Evolutionary conservation across 2,797 vertebrate species (phyloP).

Genomic region (Sarcoramphus papa): DNA sequence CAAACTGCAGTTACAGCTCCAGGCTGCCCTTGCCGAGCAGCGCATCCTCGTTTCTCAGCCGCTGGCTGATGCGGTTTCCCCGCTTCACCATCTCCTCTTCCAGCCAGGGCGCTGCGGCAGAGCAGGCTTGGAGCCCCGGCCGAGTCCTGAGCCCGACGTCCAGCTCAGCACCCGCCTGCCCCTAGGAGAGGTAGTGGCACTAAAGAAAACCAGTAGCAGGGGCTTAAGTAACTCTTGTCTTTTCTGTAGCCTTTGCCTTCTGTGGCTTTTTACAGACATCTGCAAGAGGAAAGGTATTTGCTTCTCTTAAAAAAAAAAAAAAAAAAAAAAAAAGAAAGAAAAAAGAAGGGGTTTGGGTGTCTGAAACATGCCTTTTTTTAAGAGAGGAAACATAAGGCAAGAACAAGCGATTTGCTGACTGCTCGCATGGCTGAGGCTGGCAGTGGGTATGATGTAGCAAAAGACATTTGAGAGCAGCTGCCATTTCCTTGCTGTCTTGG

Average conservation of each 20-base stretch:
- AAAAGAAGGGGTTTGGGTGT: not conserved
- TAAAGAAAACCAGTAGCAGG: not conserved
- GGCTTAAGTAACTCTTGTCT: not conserved
- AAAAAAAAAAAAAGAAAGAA: not conserved
- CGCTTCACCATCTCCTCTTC: not conserved
- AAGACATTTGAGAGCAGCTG: not conserved
- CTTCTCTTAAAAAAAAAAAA: not conserved
- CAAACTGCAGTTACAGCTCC: too few relatives aligned
- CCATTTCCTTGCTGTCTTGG: not conserved
- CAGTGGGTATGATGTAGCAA: not conserved
- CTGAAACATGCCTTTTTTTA: not conserved
- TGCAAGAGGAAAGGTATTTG: not conserved
- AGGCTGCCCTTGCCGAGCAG: not conserved
- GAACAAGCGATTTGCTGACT: not conserved
- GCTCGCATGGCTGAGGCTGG: not conserved
- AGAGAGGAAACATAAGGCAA: not conserved
- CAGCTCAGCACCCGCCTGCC: not conserved
- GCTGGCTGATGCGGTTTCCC: not conserved
- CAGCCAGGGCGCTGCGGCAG: not conserved
- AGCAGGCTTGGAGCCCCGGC: not conserved
- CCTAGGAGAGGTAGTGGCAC: not conserved
- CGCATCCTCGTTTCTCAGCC: not conserved
- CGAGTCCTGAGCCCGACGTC: not conserved
- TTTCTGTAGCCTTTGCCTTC: not conserved
- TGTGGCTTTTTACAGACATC: not conserved